Percentiles rank a stretch among this genome's conserved stretches.
Evolutionary conservation across 2,113 vertebrate species (phyloP).

Genomic region (Ramphastos sulfuratus): DNA sequence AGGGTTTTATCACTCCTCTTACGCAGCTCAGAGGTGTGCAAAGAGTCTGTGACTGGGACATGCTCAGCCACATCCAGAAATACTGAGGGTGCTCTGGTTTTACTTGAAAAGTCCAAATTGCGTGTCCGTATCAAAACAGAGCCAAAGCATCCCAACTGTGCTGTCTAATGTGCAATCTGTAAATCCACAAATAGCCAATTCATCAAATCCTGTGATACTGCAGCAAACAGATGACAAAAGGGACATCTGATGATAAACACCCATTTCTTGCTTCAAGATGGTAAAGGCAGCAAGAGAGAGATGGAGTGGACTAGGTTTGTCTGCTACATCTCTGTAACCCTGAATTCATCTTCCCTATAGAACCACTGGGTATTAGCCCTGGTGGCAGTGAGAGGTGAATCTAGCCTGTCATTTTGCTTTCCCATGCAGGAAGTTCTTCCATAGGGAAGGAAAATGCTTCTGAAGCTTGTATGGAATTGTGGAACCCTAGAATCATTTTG

Average conservation of each 20-base stretch:
- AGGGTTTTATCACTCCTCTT: background rate
- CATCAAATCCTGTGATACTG: constrained; percentile 6
- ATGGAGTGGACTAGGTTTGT: background rate
- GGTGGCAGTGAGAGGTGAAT: background rate
- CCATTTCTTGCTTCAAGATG: background rate
- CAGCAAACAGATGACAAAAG: constrained; percentile 38
- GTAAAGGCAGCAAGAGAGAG: background rate
- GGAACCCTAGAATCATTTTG: too few species aligned
- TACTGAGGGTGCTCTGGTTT: background rate
- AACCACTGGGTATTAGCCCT: background rate
- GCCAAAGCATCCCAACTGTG: background rate
- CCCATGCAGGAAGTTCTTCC: background rate
- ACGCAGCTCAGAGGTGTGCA: background rate
- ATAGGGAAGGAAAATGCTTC: background rate
- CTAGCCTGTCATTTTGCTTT: background rate
- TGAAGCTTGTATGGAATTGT: background rate
- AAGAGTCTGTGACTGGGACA: background rate
- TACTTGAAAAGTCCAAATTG: background rate
- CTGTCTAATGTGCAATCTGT: constrained; percentile 18
- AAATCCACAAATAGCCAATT: constrained; percentile 15
- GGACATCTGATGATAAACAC: background rate
- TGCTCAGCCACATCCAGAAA: background rate
- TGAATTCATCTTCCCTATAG: constrained; percentile 3
- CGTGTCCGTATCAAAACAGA: background rate
- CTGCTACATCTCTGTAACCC: background rate